A percentile compares a stretch with the other conserved stretches of the same genome.
Evolutionary conservation across 2,113 vertebrate genomes (phyloP).

Genomic region (Gadus chalcogrammus): DNA sequence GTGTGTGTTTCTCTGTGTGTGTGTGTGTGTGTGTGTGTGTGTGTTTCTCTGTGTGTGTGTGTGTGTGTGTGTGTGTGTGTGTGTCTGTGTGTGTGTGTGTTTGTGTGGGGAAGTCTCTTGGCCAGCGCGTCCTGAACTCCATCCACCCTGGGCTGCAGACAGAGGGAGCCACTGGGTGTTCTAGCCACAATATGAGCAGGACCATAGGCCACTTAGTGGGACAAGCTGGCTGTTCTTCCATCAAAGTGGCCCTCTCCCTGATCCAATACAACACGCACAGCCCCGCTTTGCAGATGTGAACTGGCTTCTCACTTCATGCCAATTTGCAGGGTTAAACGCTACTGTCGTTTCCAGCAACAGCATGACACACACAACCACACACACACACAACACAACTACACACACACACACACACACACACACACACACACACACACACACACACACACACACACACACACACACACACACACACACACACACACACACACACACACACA

Average conservation of each 20-base stretch:
- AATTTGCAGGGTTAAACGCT: conserved; percentile 64
- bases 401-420: conserved; percentile 8
- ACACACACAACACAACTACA: background rate
- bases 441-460: conserved; percentile 4
- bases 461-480: conserved; percentile 2
- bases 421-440: background rate
- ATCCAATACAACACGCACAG: conserved; percentile 63
- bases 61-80: background rate
- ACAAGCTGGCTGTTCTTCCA: conserved; percentile 43
- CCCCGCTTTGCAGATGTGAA: conserved; percentile 53
- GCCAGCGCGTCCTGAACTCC: background rate
- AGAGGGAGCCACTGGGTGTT: background rate
- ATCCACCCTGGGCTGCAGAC: background rate
- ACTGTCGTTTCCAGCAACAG: conserved; percentile 53
- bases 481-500: too few species aligned
- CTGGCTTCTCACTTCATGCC: conserved; percentile 68
- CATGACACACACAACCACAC: conserved; percentile 20
- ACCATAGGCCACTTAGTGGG: conserved; percentile 49
- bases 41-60: background rate
- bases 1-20: background rate
- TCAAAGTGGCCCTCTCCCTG: conserved; percentile 48
- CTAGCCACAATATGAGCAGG: conserved; percentile 36
- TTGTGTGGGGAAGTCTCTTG: background rate
- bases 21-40: background rate
- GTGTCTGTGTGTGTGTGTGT: background rate